phyloP scores from a whole-genome alignment of 2,113 vertebrate genomes.

The Strigops habroptila region DNA sequence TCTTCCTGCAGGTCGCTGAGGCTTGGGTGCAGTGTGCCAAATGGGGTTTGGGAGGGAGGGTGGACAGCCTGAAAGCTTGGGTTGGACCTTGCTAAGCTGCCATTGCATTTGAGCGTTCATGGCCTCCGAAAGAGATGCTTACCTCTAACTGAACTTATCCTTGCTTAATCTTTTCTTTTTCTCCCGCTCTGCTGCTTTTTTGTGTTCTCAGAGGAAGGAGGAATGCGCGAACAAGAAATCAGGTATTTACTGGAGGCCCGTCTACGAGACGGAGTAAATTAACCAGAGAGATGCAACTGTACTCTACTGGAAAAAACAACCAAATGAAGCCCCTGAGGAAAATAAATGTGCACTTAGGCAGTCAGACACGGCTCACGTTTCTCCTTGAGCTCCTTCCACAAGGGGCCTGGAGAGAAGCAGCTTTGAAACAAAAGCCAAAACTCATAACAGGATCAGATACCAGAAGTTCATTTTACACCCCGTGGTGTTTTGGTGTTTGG shows the following conservation, averaged over 20 bases:
- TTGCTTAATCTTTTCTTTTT: constrained; percentile 86
- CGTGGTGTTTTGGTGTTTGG: not conserved
- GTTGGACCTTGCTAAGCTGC: constrained; percentile 68
- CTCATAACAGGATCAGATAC: not conserved
- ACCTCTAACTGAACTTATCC: constrained; percentile 85
- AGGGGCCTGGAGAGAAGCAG: not conserved
- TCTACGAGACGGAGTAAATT: not conserved
- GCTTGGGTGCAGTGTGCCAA: not conserved
- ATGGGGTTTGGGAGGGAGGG: not conserved
- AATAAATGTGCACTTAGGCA: not conserved
- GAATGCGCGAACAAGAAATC: constrained; percentile 94
- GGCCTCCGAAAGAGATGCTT: constrained; percentile 74
- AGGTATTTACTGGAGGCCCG: constrained; percentile 83
- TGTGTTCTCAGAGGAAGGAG: constrained; percentile 96
- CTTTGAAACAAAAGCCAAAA: not conserved
- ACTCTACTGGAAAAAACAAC: not conserved
- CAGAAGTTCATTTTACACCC: not conserved
- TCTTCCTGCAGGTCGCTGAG: not conserved
- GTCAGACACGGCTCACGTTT: rapidly evolving
- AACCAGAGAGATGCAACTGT: not conserved
- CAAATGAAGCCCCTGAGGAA: not conserved
- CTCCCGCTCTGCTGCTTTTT: constrained; percentile 84
- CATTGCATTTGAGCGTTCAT: constrained; percentile 74
- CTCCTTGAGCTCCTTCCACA: not conserved
- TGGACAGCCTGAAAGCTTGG: not conserved